A percentile compares a stretch with the other conserved stretches of the same genome.
Evolutionary conservation across 2,888 invertebrate species (phyloP).

Genomic region (Ophioninae sp.): DNA sequence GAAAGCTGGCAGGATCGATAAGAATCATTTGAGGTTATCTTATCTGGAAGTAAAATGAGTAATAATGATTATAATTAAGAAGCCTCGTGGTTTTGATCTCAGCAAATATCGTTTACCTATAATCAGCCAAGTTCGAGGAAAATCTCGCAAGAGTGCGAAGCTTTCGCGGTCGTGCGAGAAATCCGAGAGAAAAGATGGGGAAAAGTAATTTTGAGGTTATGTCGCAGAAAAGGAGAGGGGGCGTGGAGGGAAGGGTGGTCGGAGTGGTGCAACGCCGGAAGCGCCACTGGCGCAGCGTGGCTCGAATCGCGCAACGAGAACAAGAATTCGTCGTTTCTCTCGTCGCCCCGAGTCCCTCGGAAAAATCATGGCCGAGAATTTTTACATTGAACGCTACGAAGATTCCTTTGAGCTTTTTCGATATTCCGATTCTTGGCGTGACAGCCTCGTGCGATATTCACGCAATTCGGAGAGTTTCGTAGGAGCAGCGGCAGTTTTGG

Average conservation of each 20-base stretch:
- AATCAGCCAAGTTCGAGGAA: too few species aligned
- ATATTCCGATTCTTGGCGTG: too few species aligned
- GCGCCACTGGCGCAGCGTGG: constrained; percentile 47
- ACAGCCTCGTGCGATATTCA: neutral
- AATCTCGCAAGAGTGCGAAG: neutral
- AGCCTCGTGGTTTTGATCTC: too few species aligned
- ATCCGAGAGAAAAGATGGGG: neutral
- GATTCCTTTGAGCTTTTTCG: neutral
- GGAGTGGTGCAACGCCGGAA: constrained; percentile 42
- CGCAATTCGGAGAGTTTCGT: constrained; percentile 7
- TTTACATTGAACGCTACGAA: neutral
- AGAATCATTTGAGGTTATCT: too few species aligned
- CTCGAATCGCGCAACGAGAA: constrained; percentile 16
- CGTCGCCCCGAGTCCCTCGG: too few species aligned
- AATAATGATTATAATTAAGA: too few species aligned
- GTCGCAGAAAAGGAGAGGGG: constrained; percentile 8
- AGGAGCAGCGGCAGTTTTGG: constrained; percentile 3
- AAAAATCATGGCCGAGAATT: neutral
- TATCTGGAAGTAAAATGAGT: too few species aligned
- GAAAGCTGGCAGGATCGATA: too few species aligned
- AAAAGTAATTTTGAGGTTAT: constrained; percentile 53
- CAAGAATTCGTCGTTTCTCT: too few species aligned
- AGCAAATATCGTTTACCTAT: too few species aligned
- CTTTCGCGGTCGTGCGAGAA: neutral
- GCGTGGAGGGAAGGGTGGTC: neutral